Evolutionary conservation across 1,140 invertebrate species (phyloP), one percentile per base, ranked within the genome.

Genomic region (Nasonia vitripennis): DNA sequence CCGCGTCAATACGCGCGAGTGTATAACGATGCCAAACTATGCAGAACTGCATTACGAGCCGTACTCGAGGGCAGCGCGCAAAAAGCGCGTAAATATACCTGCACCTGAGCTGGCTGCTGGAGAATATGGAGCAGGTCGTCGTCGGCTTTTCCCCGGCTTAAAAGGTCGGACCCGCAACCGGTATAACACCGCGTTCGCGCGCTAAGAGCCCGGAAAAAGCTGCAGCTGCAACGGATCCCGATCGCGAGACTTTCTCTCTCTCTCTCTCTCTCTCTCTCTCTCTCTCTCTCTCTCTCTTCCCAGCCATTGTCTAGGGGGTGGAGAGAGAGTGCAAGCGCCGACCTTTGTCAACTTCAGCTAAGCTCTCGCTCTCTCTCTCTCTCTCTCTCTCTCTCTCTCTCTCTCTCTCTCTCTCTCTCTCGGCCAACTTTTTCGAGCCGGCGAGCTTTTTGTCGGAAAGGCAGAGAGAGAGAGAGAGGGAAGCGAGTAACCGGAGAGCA

Each of bases 291-390:
- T 23, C 68, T 34, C 11, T 34, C 23, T 9, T 27, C 1, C 27
- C 27, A 27, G 4, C 48, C 78, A 67, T 79, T 79, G 78, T 79
- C 48, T 67, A 62, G 51, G 78, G n/a, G n/a, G 23, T n/a, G 27
- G 34, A 45, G 74, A 31, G 70, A 51, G 34, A 77, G 78, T 67
- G 68, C 73, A 77, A 83, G 55, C 62, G 55, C 82, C 77, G 85
- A 86, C 84, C 81, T 87, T 80, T 79, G 77, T 79, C 83, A 80
- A 80, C 83, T 84, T 84, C 55, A 77, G 34, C 34, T 74, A 34
- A 45, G 71, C 41, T 55, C 31, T 41, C 27, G 27, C 27, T 75
- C 70, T 12, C 45, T 55, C 31, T 41, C 31, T 41, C 41, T 55
- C 31, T 41, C 27, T 1, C 27, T 74, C 70, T 12, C 45, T 55